Evolutionary conservation across 2,113 vertebrate species (phyloP).

Genomic region (Ciconia stormi): DNA sequence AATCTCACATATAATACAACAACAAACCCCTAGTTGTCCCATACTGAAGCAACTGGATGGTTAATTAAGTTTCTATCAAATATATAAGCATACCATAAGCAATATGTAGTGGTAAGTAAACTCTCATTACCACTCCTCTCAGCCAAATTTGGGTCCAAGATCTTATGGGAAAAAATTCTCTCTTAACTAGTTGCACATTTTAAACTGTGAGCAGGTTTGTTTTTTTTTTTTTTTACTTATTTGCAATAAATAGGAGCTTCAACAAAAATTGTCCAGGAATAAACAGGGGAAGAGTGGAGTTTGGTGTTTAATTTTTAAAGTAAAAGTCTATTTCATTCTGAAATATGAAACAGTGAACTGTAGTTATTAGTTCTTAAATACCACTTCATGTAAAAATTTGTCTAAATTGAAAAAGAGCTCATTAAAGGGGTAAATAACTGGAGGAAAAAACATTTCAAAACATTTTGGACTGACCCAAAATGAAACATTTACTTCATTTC

Average conservation of each 20-base stretch:
- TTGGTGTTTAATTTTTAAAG: not conserved
- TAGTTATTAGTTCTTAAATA: not conserved
- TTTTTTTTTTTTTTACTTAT: not conserved
- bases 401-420: not conserved
- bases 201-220: not conserved
- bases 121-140: not conserved
- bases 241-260: not conserved
- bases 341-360: not conserved
- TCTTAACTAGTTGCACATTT: not conserved
- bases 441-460: not conserved
- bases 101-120: rapidly evolving
- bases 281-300: not conserved
- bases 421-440: not conserved
- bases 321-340: not conserved
- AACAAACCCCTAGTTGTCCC: not conserved
- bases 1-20: not conserved
- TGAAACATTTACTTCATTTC: not conserved
- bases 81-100: not conserved
- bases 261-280: not conserved
- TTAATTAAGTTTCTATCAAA: not conserved
- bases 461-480: not conserved
- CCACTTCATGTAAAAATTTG: not conserved
- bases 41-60: not conserved
- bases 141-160: not conserved
- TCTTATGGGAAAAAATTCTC: not conserved